Conservation (phyloP, 2,888 invertebrate genomes). For the Tillus elongatus region DNA sequence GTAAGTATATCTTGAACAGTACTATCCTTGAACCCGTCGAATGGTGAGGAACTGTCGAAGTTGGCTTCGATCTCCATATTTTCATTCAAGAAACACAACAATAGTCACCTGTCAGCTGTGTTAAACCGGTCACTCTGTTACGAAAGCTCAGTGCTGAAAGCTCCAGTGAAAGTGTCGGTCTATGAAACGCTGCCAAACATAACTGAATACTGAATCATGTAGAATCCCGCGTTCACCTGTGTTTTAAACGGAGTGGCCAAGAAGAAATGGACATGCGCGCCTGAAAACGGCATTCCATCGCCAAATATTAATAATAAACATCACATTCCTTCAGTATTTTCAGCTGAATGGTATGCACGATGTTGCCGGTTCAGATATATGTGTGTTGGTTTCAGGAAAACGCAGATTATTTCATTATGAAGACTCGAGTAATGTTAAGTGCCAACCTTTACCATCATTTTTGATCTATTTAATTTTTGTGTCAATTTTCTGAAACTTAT, state of each 20-base stretch:
- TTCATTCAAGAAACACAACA: no score
- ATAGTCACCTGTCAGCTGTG: no score
- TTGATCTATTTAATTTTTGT: no score
- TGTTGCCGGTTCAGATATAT: no score
- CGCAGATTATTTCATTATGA: no score
- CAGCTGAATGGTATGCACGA: constrained; percentile 18
- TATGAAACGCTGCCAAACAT: constrained; percentile 21
- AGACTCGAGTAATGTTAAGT: no score
- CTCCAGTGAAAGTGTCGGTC: constrained; percentile 14
- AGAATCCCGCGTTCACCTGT: constrained; percentile 35
- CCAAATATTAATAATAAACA: constrained; percentile 32
- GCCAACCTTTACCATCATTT: no score
- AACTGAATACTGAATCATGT: constrained; percentile 28
- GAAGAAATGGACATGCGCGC: constrained; percentile 28
- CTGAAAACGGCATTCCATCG: constrained; percentile 24
- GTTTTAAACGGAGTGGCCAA: constrained; percentile 29
- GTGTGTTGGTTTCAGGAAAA: no score
- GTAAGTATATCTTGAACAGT: constrained; percentile 31
- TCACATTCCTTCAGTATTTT: constrained; percentile 28
- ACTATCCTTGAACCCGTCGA: constrained; percentile 21
- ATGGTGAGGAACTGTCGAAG: constrained; percentile 11
- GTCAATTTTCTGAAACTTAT: no score
- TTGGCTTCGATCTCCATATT: constrained; percentile 19
- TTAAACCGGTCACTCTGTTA: no score
- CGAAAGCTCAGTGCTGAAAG: constrained; percentile 17